phyloP scores from a whole-genome alignment of 2,113 vertebrate genomes.

The Theropithecus gelada region DNA sequence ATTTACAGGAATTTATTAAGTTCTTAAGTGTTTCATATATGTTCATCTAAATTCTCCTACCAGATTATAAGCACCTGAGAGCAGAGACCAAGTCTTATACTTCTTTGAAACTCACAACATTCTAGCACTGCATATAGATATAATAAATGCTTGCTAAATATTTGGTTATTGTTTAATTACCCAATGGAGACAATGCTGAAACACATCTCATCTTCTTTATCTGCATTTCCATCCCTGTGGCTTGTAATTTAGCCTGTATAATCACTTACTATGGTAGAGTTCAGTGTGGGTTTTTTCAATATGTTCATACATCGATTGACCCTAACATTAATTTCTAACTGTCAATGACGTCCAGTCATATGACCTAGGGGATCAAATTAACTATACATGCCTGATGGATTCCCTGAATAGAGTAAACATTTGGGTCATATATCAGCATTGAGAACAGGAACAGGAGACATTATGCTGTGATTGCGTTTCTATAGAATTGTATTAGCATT shows the following conservation, averaged over 20 bases:
- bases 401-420: constrained; percentile 2
- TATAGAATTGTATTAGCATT: constrained; percentile 44
- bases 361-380: background rate
- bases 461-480: constrained; percentile 41
- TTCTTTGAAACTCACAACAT: constrained; percentile 9
- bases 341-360: background rate
- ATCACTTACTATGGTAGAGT: background rate
- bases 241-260: background rate
- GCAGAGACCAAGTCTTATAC: background rate
- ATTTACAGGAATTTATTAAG: background rate
- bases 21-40: background rate
- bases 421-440: background rate
- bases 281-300: background rate
- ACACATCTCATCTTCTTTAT: background rate
- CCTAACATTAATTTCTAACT: constrained; percentile 38
- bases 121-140: background rate
- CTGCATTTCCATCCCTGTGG: background rate
- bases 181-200: background rate
- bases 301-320: background rate
- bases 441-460: constrained; percentile 32
- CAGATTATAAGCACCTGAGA: background rate
- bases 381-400: background rate
- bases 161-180: constrained; percentile 19
- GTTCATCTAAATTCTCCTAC: background rate
- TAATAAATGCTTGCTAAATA: constrained; percentile 22